phyloP scores from a whole-genome alignment of 2,113 vertebrate species.

The Cichladusa arquata region DNA sequence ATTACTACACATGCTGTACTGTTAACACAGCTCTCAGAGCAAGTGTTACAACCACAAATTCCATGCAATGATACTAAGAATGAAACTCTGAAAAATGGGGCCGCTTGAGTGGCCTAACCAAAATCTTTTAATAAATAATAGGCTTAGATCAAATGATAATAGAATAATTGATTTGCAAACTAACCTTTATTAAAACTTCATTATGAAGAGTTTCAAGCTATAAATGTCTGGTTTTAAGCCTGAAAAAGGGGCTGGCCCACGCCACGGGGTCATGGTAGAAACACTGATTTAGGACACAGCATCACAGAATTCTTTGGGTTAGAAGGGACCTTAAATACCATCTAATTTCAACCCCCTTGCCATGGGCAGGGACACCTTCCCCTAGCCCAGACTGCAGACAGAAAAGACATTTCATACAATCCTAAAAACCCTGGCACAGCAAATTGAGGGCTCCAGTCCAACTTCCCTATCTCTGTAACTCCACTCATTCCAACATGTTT shows the following conservation, averaged over 20 bases:
- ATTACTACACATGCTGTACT: background rate
- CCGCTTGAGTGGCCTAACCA: background rate
- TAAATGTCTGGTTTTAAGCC: background rate
- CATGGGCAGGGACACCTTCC: background rate
- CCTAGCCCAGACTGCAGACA: background rate
- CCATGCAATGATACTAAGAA: background rate
- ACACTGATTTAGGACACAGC: background rate
- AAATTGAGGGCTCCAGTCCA: background rate
- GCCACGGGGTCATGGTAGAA: rapidly evolving
- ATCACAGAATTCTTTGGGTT: background rate
- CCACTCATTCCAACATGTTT: background rate
- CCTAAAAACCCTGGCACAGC: background rate
- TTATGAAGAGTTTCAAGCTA: background rate
- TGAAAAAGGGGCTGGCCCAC: rapidly evolving
- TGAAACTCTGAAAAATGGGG: background rate
- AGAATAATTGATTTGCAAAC: background rate
- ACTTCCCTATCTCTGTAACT: background rate
- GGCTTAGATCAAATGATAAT: background rate
- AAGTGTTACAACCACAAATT: background rate
- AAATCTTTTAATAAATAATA: background rate
- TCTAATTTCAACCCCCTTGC: background rate
- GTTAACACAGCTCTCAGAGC: background rate
- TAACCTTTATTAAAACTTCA: background rate
- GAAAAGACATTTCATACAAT: background rate
- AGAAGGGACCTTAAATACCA: background rate